Base-by-base conservation (phyloP, 2,113 vertebrate genomes). In the Gymnogyps californianus region DNA sequence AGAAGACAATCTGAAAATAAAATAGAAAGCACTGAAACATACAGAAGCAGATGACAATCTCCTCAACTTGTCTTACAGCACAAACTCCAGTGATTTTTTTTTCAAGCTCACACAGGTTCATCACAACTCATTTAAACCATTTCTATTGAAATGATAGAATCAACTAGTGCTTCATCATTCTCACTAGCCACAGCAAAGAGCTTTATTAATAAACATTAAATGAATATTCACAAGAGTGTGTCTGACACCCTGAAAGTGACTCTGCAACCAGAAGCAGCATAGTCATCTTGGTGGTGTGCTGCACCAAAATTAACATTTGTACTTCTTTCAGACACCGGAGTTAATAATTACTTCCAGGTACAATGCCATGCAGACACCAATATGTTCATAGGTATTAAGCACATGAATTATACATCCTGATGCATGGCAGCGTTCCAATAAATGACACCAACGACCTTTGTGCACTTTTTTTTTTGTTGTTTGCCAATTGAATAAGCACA, bases 1-100 rank as follows among this genome's bases (percentile, higher is more conserved):
- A 96, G 95, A 99, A 99, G 91, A 99, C 99, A 79, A 99, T 95
- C 99, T 99, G 97, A 75, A 97, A 58, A 96, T 74, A 96, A 93
- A 96, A 28, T 0, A 95, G 25, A 96, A 72, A 93, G 54, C 20
- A 34, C 5, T 83, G 57, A 89, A 76, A 89, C 2, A 47, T 2
- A 82, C 10, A 54, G 22, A 76, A 87, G 44, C 13, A 54, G 11
- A 72, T 6, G 11, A 71, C 11, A 49, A 31, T 16, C n/a, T 81
- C 25, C 46, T n/a, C 46, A 79, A 6, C 4, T 38, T 40, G 16
- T 55, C 26, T 70, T 59, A 57, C 9, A 87, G 44, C 29, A 54
- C 46, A 75, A 69, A 83, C 13, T 76, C 17, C 40, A 38, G 16
- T 9, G 20, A 69, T 34, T 55, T 78, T 57, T 44, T 74, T 88